A percentile compares a stretch with the other conserved stretches of the same genome.
Evolutionary conservation across 2,888 invertebrate species (phyloP).

Genomic region (Pseudoips prasinana): DNA sequence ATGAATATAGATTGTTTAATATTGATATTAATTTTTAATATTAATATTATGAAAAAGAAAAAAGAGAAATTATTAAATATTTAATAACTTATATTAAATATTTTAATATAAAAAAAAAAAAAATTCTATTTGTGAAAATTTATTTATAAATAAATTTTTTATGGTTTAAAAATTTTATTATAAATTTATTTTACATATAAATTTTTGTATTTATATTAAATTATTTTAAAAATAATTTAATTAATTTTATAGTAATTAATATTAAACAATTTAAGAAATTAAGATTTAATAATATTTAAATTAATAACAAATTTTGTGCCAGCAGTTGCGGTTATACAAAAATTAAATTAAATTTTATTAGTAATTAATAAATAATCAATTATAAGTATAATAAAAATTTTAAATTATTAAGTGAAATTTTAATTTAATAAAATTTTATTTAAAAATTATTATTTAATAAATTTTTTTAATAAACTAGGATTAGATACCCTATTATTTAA

Average conservation of each 20-base stretch:
- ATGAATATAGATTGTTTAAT: constrained; percentile 34
- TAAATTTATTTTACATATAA: constrained; percentile 80
- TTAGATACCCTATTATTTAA: constrained; percentile 87
- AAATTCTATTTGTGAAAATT: constrained; percentile 47
- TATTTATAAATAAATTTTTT: constrained; percentile 66
- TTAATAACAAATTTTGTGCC: constrained; percentile 85
- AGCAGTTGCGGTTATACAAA: constrained; percentile 87
- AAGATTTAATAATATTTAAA: constrained; percentile 82
- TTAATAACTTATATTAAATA: constrained; percentile 36
- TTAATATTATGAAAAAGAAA: constrained; percentile 37
- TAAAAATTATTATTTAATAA: constrained; percentile 58
- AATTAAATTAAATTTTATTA: constrained; percentile 80
- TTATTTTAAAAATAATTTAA: constrained; percentile 66
- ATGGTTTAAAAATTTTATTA: constrained; percentile 73
- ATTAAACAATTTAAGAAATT: constrained; percentile 82
- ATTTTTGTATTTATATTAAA: constrained; percentile 64
- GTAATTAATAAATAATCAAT: constrained; percentile 55
- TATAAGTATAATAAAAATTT: constrained; percentile 58
- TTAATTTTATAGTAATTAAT: constrained; percentile 61
- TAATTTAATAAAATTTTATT: constrained; percentile 67
- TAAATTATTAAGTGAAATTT: constrained; percentile 82
- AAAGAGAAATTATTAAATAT: constrained; percentile 29
- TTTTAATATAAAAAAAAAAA: constrained; percentile 49
- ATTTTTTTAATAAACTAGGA: constrained; percentile 83
- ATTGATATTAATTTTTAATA: constrained; percentile 27